A percentile compares a stretch with the other conserved stretches of the same genome.
Evolutionary conservation across 1,140 invertebrate genomes (phyloP).

Genomic region (Dendroctonus ponderosae): DNA sequence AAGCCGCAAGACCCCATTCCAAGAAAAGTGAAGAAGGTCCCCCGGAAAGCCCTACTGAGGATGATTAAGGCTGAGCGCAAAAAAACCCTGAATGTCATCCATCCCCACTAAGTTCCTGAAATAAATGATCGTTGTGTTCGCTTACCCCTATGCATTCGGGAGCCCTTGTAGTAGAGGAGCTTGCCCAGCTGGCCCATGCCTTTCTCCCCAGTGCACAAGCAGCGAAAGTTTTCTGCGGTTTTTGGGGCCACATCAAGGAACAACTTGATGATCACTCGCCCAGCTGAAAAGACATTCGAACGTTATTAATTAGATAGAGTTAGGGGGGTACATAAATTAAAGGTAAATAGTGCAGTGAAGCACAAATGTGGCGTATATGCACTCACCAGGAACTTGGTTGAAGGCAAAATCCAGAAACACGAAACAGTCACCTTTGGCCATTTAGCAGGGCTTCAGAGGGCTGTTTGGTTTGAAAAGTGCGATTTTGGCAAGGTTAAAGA

Average conservation of each 20-base stretch:
- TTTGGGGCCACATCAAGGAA: constrained; percentile 82
- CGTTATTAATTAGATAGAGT: too few relatives aligned
- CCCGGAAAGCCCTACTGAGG: background rate
- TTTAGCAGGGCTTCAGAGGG: too few relatives aligned
- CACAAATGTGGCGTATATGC: too few relatives aligned
- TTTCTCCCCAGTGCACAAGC: constrained; percentile 83
- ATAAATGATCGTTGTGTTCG: constrained; percentile 6
- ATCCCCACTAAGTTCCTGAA: constrained; percentile 1
- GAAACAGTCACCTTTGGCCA: too few relatives aligned
- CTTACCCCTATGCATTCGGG: constrained; percentile 72
- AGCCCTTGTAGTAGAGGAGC: constrained; percentile 73
- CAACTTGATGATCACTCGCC: constrained; percentile 78
- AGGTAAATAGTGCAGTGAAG: too few relatives aligned
- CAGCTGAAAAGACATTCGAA: constrained; percentile 56
- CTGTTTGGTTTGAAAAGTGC: too few relatives aligned
- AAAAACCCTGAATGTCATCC: constrained; percentile 16
- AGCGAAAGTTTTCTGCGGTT: constrained; percentile 90
- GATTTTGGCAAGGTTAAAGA: too few relatives aligned
- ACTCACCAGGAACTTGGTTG: too few relatives aligned
- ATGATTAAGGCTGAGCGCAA: constrained; percentile 3
- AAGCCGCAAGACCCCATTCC: background rate
- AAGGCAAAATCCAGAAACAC: too few relatives aligned
- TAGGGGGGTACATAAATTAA: too few relatives aligned
- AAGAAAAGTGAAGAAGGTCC: background rate
- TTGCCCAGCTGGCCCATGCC: constrained; percentile 68